Conservation (phyloP, 2,113 vertebrate genomes). For the Crocuta crocuta region DNA sequence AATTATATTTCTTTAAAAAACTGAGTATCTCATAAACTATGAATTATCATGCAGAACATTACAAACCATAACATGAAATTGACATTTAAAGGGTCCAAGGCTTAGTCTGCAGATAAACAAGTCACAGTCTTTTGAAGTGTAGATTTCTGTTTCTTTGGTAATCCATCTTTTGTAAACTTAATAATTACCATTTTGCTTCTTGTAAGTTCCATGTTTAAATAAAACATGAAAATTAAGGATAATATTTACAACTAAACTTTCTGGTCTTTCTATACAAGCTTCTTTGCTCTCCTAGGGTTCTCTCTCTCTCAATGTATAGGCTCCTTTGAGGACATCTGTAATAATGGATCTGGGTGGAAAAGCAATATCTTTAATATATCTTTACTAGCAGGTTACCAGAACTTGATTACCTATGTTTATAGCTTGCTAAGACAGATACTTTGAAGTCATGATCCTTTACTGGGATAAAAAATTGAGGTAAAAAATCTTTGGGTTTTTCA, state of each 20-base stretch:
- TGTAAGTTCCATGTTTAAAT: neutral
- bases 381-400: neutral
- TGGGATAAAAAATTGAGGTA: neutral
- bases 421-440: neutral
- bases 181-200: neutral
- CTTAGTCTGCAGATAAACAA: neutral
- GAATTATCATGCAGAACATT: neutral
- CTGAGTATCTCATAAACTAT: neutral
- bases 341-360: neutral
- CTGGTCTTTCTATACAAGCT: neutral
- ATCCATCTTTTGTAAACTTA: neutral
- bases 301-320: neutral
- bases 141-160: neutral
- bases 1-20: neutral
- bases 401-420: neutral
- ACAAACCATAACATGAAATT: neutral
- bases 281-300: neutral
- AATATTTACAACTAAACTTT: neutral
- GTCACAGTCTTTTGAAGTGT: neutral
- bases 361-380: neutral
- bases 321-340: neutral
- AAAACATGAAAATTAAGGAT: neutral
- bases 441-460: neutral
- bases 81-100: neutral
- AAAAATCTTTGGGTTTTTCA: neutral